Evolutionary conservation across 37 sponge, comb jelly and placozoan genomes (phyloP).

Genomic region (Diacarnus erythraeanus): DNA sequence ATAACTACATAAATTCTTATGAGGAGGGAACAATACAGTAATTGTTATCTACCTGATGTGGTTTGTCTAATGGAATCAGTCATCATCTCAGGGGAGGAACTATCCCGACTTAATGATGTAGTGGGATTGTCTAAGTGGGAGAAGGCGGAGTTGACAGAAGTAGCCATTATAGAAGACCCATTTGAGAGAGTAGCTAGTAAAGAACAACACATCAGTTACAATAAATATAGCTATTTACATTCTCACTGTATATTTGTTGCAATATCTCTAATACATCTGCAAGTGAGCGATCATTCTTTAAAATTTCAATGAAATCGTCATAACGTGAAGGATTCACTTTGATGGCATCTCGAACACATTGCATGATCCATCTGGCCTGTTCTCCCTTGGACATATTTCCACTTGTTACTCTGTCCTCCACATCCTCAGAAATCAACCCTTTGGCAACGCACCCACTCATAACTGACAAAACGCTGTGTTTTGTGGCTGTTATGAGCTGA

Average conservation of each 20-base stretch:
- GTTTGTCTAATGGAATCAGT: too few species aligned
- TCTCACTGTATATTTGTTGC: background rate
- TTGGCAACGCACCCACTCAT: background rate
- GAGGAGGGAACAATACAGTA: too few species aligned
- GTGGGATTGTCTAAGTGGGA: too few species aligned
- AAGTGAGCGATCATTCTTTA: background rate
- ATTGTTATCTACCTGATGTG: too few species aligned
- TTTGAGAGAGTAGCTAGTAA: background rate
- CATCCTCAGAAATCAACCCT: background rate
- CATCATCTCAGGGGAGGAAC: too few species aligned
- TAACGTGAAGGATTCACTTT: background rate
- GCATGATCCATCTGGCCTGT: background rate
- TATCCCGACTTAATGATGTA: too few species aligned
- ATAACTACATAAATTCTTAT: too few species aligned
- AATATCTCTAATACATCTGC: background rate
- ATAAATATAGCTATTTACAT: background rate
- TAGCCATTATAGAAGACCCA: too few species aligned
- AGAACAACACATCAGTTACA: background rate
- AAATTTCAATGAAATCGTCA: background rate
- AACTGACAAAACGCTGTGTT: background rate
- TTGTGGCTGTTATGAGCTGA: background rate
- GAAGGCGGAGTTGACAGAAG: too few species aligned
- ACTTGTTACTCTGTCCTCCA: background rate
- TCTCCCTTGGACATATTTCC: background rate
- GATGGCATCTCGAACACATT: background rate